A percentile compares a stretch with the other conserved stretches of the same genome.
These are phyloP conservation scores for Panurus biarmicus DNA, from an alignment of 2,113 vertebrate species.

Conservation along the genomic window DNA sequence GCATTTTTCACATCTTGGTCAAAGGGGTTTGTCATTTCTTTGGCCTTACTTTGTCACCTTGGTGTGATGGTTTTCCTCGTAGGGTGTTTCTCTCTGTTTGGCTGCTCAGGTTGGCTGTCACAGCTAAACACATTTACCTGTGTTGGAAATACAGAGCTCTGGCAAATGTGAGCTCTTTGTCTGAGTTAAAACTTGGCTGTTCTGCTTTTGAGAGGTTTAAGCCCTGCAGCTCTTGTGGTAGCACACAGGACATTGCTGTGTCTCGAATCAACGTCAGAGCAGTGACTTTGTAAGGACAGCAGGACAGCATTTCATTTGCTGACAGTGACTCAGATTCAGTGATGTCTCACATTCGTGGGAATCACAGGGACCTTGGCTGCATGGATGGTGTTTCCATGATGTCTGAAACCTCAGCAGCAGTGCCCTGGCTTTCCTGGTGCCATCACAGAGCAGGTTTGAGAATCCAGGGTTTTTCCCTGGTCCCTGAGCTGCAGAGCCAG, in stretches of 20 bases:
- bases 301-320: not conserved
- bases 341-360: not conserved
- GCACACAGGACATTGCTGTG: not conserved
- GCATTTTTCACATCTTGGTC: not conserved
- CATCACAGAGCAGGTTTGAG: not conserved
- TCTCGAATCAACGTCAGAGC: not conserved
- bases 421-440: not conserved
- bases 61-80: not conserved
- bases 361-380: not conserved
- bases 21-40: not conserved
- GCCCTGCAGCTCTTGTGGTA: not conserved
- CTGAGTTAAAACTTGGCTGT: not conserved
- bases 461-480: not conserved
- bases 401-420: not conserved
- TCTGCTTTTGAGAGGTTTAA: not conserved
- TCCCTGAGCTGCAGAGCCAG: not conserved
- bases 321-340: not conserved
- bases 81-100: not conserved
- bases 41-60: not conserved
- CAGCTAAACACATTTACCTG: not conserved
- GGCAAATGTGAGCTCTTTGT: not conserved
- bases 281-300: not conserved
- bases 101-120: not conserved
- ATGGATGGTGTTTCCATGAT: rapidly evolving
- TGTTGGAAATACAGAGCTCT: not conserved